phyloP scores from a whole-genome alignment of 2,888 invertebrate genomes.

The Rhodophaea formosa region DNA sequence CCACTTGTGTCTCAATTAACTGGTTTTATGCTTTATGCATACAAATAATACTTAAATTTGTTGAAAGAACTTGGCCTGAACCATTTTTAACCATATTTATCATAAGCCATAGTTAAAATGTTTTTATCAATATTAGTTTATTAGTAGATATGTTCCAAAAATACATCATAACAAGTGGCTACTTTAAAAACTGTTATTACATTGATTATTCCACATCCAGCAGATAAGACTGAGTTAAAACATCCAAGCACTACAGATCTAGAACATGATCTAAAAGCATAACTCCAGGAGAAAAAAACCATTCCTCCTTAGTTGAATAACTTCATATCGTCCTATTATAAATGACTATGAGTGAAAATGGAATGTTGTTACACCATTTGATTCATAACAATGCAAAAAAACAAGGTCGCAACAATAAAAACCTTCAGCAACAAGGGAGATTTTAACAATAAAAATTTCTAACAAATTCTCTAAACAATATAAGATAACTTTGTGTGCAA shows the following conservation, averaged over 20 bases:
- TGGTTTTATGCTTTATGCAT: neutral
- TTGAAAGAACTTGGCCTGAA: neutral
- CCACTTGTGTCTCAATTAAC: conserved; percentile 19
- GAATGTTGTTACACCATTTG: conserved; percentile 49
- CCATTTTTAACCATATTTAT: neutral
- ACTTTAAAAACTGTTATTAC: conserved; percentile 8
- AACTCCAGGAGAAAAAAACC: conserved; percentile 22
- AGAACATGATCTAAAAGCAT: conserved; percentile 41
- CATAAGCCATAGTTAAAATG: neutral
- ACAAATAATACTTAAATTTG: neutral
- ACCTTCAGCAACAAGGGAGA: conserved; percentile 30
- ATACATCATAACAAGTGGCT: conserved; percentile 13
- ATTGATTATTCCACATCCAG: conserved; percentile 22
- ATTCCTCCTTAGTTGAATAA: neutral
- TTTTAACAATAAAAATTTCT: conserved; percentile 15
- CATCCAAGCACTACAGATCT: conserved; percentile 41
- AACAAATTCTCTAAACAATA: conserved; percentile 24
- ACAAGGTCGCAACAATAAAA: conserved; percentile 30
- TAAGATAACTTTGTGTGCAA: neutral
- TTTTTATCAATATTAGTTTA: neutral
- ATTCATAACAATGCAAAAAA: conserved; percentile 31
- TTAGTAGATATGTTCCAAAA: neutral
- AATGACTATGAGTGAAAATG: conserved; percentile 44
- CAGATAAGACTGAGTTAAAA: conserved; percentile 30
- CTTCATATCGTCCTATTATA: conserved; percentile 4